A percentile compares a stretch with the other conserved stretches of the same genome.
Conservation (phyloP, 2,888 invertebrate genomes). For the Acronicta psi region DNA sequence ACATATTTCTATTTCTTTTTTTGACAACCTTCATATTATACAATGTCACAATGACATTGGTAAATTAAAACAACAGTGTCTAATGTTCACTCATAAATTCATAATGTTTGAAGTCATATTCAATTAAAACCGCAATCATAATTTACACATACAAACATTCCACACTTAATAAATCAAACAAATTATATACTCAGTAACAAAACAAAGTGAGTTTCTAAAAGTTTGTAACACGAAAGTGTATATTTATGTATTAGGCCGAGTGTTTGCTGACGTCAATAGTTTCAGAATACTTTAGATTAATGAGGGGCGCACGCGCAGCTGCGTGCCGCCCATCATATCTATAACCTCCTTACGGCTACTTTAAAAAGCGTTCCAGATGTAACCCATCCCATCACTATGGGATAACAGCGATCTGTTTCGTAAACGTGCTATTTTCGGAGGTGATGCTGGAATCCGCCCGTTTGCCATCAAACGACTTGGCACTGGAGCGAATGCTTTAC, state of each 20-base stretch:
- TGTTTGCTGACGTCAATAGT: constrained; percentile 53
- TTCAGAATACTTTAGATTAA: constrained; percentile 47
- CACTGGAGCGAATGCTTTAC: constrained; percentile 85
- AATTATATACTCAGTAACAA: constrained; percentile 19
- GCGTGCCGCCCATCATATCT: constrained; percentile 42
- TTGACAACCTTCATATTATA: no score
- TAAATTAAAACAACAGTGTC: not conserved
- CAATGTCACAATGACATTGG: constrained; percentile 1
- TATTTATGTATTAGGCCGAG: constrained; percentile 25
- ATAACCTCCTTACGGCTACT: constrained; percentile 52
- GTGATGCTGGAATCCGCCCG: constrained; percentile 83
- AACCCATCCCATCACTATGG: constrained; percentile 57
- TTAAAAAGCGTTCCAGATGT: constrained; percentile 70
- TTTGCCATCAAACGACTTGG: constrained; percentile 83
- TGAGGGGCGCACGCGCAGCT: constrained; percentile 54
- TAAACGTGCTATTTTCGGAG: constrained; percentile 81
- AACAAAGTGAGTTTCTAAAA: constrained; percentile 23
- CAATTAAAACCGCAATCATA: constrained; percentile 5
- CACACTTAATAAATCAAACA: constrained; percentile 3
- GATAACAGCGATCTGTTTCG: constrained; percentile 73
- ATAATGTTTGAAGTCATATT: not conserved
- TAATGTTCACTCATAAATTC: not conserved
- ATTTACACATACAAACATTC: constrained; percentile 1
- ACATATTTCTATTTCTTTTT: no score
- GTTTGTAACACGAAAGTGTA: constrained; percentile 21